These are phyloP conservation scores for Gymnodraco acuticeps DNA, from an alignment of 2,797 vertebrate genomes.

Conservation along the genomic window DNA sequence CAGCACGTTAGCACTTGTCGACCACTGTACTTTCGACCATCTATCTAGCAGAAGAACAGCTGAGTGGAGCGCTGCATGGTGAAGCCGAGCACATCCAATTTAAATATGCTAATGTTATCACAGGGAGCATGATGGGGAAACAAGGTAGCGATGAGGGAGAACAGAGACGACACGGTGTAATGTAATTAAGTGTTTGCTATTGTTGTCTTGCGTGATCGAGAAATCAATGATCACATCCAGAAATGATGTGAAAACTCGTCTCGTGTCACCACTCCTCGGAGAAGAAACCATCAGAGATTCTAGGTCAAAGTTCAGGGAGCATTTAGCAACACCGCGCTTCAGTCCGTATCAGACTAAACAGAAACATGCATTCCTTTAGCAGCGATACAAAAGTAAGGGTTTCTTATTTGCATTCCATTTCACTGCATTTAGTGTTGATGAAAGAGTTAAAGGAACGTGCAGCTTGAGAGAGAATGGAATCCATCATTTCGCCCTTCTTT, in stretches of 20 bases:
- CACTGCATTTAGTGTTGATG: too few species aligned
- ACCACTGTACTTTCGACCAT: too few species aligned
- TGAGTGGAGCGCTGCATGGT: slow-evolving; percentile 22
- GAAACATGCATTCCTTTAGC: too few species aligned
- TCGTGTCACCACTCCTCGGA: slow-evolving; percentile 21
- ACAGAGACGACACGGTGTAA: slow-evolving; percentile 37
- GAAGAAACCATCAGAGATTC: slow-evolving; percentile 21
- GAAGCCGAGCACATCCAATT: slow-evolving; percentile 90
- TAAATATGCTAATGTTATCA: slow-evolving; percentile 93
- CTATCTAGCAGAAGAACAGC: background rate
- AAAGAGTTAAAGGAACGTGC: too few species aligned
- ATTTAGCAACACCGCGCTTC: too few species aligned
- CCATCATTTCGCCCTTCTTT: too few species aligned
- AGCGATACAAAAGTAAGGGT: too few species aligned
- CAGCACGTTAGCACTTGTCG: too few species aligned
- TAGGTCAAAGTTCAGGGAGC: background rate
- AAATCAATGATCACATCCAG: slow-evolving; percentile 61
- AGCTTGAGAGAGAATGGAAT: too few species aligned
- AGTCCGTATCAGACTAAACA: too few species aligned
- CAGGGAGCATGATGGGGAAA: slow-evolving; percentile 61
- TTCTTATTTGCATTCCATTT: too few species aligned
- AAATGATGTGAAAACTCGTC: slow-evolving; percentile 13
- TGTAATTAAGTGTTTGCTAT: slow-evolving; percentile 70
- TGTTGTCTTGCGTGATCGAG: slow-evolving; percentile 50
- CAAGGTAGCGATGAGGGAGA: slow-evolving; percentile 78